Evolutionary conservation across 2,113 vertebrate genomes (phyloP), one percentile per base, ranked within the genome.

Genomic region (rabbit (Oryctolagus cuniculus)): DNA sequence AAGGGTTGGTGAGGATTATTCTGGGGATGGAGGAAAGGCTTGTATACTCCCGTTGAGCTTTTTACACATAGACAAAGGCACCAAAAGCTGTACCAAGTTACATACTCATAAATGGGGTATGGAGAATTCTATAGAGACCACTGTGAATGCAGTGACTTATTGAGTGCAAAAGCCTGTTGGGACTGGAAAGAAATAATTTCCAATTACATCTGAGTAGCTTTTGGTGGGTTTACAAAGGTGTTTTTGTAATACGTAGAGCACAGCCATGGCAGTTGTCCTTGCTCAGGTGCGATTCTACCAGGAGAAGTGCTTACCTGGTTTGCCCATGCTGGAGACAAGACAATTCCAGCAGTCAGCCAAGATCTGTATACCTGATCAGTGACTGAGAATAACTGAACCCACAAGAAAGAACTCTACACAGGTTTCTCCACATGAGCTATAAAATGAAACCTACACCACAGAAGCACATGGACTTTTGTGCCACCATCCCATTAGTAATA

Each of bases 101-200:
- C 93, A 21, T 22, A 58, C 44, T 96, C 94, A 77, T 91, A 95
- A 94, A 89, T 9, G 87, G 44, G 78, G 83, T 15, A 27, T 0
- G 1, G 61, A 87, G 89, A 53, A 36, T 78, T 94, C 95, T 51
- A 97, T 96, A 96, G 92, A 94, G 72, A 51, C 92, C 95, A 90
- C 95, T 96, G 96, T 97, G 95, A 87, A 36, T 1, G 44, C 44
- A 66, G 38, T 97, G 95, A 95, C 96, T 93, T 91, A 92, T 78
- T 85, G 92, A 84, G 93, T 95, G 95, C n/a, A 66, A 96, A 70
- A 92, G 93, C 63, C 70, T 36, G 44, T 29, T 36, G 9, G 70
- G 86, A 89, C 75, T 36, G 36, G 86, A 88, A n/a, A 81, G 69
- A 89, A 94, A 87, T 89, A 55, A 96, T 88, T 97, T 93, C 93